Base-by-base conservation (phyloP, 2,888 invertebrate species). In the Drosophila acutilabella region DNA sequence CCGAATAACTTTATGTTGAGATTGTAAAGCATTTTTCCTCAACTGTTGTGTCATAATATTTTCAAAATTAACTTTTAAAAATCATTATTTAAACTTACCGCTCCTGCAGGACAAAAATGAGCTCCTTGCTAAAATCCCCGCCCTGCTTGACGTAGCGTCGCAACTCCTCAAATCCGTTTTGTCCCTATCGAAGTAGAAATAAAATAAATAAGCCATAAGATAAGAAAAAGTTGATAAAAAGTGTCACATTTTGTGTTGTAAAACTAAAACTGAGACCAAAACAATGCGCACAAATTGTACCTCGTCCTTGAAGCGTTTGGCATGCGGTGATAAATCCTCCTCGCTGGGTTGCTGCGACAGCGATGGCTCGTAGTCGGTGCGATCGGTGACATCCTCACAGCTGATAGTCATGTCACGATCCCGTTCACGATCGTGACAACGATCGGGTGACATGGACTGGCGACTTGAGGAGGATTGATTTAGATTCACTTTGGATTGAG, bases 131-230 rank as follows among this genome's bases (percentile, higher is more conserved):
- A 92, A 98, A 97, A 91, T 98, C 98, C 50, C 97, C 97, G 42
- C 98, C 98, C 92, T 98, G 97, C 92, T 98, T 98, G 82, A 98
- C 96, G 91, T 97, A 97, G 78, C 97, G 95, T 64, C 98, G 95
- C 52, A 98, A 94, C 92, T 98, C 98, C 89, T 98, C 98, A 92
- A 98, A 98, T 26, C 98, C 98, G 92, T 97, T 97, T 93, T 97
- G 96, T 71, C 96, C 97, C 98, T 98, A 94, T 45, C 95, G 94
- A 8, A 40, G 41, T 36, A 57, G 8, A 20, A 0, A 13, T 1
- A 8, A 4, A 11, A 33, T 4, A 14, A 44, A 36, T 20, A n/a
- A 44, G 51, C 6, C 13, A 23, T 0, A n/a, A 30, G 1, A 11
- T 14, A 1, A 11, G 2, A 1, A 8, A 14, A 0, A 5, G 2